These are phyloP conservation scores for Arion vulgaris DNA, from an alignment of 1,140 invertebrate genomes.

Conservation along the genomic window DNA sequence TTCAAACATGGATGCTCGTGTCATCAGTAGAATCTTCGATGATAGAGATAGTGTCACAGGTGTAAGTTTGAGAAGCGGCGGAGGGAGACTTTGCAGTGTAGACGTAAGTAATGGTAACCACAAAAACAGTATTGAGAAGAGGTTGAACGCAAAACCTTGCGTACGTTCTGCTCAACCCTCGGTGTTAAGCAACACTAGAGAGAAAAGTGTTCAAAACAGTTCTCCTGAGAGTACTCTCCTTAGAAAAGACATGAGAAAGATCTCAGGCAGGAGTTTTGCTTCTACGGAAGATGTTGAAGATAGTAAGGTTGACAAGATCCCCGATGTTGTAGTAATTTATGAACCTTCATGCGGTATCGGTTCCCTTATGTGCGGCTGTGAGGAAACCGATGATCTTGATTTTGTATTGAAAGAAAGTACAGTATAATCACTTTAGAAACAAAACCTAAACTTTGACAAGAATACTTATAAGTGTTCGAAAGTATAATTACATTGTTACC, in stretches of 20 bases:
- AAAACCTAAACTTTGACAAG: too few species aligned
- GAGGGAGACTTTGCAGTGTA: neutral
- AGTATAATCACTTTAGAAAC: neutral
- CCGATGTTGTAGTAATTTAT: constrained; percentile 31
- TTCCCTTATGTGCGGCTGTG: neutral
- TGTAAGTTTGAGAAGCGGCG: too few species aligned
- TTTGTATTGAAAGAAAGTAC: constrained; percentile 34
- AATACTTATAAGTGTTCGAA: too few species aligned
- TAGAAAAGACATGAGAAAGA: neutral
- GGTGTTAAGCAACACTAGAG: neutral
- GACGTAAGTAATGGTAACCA: neutral
- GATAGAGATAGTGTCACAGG: neutral
- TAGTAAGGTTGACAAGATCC: neutral
- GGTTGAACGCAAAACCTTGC: neutral
- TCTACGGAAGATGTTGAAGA: neutral
- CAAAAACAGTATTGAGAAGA: too few species aligned
- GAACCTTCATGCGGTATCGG: constrained; percentile 12
- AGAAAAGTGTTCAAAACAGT: neutral
- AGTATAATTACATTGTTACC: too few species aligned
- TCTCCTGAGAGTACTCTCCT: neutral
- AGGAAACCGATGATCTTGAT: neutral
- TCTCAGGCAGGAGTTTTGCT: neutral
- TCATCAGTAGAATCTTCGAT: constrained; percentile 4
- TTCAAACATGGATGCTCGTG: neutral
- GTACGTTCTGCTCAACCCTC: neutral